phyloP scores from a whole-genome alignment of 2,797 vertebrate species.

The Strix occidentalis region DNA sequence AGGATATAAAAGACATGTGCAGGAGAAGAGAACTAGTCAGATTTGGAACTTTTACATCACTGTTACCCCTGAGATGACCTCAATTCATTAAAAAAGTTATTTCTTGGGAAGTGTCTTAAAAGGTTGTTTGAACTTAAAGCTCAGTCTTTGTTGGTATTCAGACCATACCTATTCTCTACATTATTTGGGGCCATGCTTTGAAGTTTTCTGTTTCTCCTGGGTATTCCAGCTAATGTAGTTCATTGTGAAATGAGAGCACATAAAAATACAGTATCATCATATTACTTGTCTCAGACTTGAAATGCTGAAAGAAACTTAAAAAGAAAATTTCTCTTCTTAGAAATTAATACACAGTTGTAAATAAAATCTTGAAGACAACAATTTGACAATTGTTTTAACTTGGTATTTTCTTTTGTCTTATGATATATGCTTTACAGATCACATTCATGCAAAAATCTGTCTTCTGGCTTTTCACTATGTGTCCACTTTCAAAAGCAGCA shows the following conservation, averaged over 20 bases:
- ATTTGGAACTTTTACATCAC: conserved; percentile 58
- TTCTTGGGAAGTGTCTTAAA: conserved; percentile 67
- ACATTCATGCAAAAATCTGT: not conserved
- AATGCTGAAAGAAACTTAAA: not conserved
- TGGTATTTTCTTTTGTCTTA: not conserved
- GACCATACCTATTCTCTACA: conserved; percentile 40
- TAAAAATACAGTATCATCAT: conserved; percentile 37
- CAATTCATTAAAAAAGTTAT: conserved; percentile 74
- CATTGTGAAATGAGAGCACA: conserved; percentile 48
- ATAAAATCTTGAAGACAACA: not conserved
- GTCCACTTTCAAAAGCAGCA: not conserved
- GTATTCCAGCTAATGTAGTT: conserved; percentile 64
- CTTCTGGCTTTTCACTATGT: not conserved
- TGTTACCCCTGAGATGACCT: conserved; percentile 58
- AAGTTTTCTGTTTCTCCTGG: conserved; percentile 66
- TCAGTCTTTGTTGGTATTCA: conserved; percentile 62
- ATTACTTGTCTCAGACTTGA: conserved; percentile 12
- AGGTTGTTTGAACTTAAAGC: conserved; percentile 67
- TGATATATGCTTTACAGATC: not conserved
- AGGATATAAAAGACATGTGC: not conserved
- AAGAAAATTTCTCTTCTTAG: not conserved
- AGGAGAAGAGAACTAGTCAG: conserved; percentile 6
- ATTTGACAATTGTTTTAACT: not conserved
- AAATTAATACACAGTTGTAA: not conserved
- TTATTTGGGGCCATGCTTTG: conserved; percentile 53